A percentile compares a stretch with the other conserved stretches of the same genome.
These are phyloP conservation scores for Conger conger DNA, from an alignment of 2,113 vertebrate genomes.

Conservation along the genomic window DNA sequence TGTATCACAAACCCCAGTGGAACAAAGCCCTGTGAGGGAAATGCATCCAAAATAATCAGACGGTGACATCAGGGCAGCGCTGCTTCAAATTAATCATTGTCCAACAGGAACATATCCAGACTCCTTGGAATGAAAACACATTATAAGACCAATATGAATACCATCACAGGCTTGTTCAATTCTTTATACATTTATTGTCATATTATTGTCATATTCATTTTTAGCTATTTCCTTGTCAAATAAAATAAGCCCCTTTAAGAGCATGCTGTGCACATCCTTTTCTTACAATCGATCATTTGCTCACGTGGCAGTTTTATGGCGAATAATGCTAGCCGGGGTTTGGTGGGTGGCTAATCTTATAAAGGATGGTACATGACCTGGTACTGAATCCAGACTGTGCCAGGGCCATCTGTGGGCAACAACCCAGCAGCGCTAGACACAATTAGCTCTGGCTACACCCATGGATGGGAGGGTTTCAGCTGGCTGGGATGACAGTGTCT, in stretches of 20 bases:
- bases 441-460: too few relatives aligned
- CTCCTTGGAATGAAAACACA: conserved; percentile 3
- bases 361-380: too few relatives aligned
- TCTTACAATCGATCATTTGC: neutral
- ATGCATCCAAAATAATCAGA: conserved; percentile 56
- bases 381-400: too few relatives aligned
- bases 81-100: conserved; percentile 52
- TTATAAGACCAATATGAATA: neutral
- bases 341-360: too few relatives aligned
- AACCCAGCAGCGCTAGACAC: too few relatives aligned
- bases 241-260: neutral
- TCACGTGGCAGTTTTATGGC: neutral
- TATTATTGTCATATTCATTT: neutral
- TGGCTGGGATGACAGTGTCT: too few relatives aligned
- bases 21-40: conserved; percentile 31
- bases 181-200: neutral
- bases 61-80: conserved; percentile 57
- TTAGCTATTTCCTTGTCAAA: neutral
- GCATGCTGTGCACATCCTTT: neutral
- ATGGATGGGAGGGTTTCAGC: too few relatives aligned
- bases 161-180: neutral
- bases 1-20: conserved; percentile 37
- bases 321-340: too few relatives aligned
- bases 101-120: conserved; percentile 39
- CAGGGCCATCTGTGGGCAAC: too few relatives aligned